Evolutionary conservation across 2,113 vertebrate genomes (phyloP), one percentile per base, ranked within the genome.

Genomic region (Sprattus sprattus): DNA sequence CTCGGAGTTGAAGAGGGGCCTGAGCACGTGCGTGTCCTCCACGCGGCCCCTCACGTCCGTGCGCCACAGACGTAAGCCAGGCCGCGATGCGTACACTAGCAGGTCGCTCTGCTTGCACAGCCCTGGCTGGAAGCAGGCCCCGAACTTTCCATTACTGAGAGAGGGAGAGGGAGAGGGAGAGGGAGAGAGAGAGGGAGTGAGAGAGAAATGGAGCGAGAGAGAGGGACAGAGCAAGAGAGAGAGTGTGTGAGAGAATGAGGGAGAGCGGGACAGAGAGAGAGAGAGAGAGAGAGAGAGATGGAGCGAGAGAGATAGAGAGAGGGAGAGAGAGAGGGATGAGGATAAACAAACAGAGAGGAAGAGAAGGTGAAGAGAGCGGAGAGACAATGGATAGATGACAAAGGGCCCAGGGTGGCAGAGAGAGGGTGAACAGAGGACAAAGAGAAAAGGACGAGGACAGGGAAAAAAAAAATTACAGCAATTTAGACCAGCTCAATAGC

Each of bases 21-120:
- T 98, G 28, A 99, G 91, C 88, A 98, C 96, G 0, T 96, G 95
- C 0, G 98, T 99, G 88, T 98, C 96, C 87, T 98, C 97, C 82
- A 99, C 98, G 1, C 94, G 94, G 44, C 98, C 98, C 0, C 91
- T 93, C 89, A 97, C 85, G 45, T 99, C 96, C 0, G 97, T 95
- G 84, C 97, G 96, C 98, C 98, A 99, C 28, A 99, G 95, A n/a
- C 97, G 94, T 87, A 99, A 96, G 45, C 98, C 97, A 7, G 98
- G 98, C 84, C 97, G 95, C 3, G 97, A 94, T 0, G 97, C 97
- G 7, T 97, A 99, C 4, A 98, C 85, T 2, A 96, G 97, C 10
- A 99, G 93, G 82, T 98, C 97, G 2, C 97, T 99, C 89, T 97
- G 98, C 89, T 99, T 99, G 89, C 98, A 98, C 0, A 99, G 95